These are phyloP conservation scores for Epizoanthus fatuus DNA, from an alignment of 92 coral and sea anemone species.

Conservation along the genomic window DNA sequence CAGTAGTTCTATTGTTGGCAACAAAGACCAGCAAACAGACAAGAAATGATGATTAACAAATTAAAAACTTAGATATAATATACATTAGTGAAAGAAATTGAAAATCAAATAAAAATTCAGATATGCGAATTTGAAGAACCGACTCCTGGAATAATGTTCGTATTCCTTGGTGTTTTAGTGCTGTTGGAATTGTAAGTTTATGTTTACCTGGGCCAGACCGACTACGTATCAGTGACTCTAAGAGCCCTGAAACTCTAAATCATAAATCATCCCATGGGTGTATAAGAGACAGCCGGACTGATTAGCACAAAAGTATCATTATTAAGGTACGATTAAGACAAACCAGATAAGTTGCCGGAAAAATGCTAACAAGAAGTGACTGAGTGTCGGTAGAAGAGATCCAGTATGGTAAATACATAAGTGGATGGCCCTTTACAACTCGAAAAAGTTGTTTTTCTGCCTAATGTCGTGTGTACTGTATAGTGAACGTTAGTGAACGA, in stretches of 20 bases:
- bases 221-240: neutral
- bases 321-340: constrained; percentile 27
- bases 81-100: neutral
- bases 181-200: neutral
- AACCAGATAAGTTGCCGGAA: constrained; percentile 27
- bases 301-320: constrained; percentile 21
- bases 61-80: neutral
- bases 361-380: neutral
- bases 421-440: neutral
- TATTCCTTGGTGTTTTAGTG: neutral
- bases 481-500: neutral
- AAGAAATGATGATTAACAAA: neutral
- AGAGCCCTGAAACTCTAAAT: constrained; percentile 25
- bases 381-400: neutral
- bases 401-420: neutral
- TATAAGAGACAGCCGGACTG: constrained; percentile 36
- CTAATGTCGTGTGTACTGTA: neutral
- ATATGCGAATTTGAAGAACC: neutral
- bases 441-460: neutral
- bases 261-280: constrained; percentile 30
- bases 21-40: neutral
- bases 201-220: neutral
- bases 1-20: constrained; percentile 32
- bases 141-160: neutral
- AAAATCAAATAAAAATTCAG: neutral